These are phyloP conservation scores for Chauna torquata DNA, from an alignment of 2,113 vertebrate genomes.

Conservation along the genomic window DNA sequence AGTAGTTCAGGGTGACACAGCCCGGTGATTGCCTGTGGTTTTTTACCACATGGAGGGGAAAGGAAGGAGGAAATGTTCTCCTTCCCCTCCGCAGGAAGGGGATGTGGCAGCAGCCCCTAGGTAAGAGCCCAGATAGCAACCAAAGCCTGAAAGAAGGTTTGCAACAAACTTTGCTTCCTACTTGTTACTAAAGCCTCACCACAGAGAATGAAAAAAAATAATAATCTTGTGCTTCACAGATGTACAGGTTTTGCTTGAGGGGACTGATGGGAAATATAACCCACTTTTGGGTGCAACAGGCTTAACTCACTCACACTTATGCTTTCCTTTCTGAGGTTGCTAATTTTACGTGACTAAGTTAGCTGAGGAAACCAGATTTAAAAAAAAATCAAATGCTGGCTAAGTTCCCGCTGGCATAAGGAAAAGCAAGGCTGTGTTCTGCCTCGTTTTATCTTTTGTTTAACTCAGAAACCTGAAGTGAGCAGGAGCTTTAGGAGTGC, in stretches of 20 bases:
- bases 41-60: not conserved
- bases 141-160: not conserved
- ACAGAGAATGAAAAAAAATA: not conserved
- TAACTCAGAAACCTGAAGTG: not conserved
- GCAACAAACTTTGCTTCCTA: not conserved
- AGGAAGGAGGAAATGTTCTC: not conserved
- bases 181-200: not conserved
- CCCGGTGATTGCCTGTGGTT: not conserved
- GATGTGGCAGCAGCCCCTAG: not conserved
- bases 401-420: not conserved
- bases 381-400: constrained; percentile 14
- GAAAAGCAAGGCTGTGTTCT: not conserved
- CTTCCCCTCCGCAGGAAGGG: not conserved
- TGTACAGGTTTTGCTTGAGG: not conserved
- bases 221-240: not conserved
- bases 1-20: accelerated
- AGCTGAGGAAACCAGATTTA: not conserved
- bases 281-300: not conserved
- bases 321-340: not conserved
- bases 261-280: not conserved
- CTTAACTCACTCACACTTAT: not conserved
- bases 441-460: not conserved
- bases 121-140: not conserved
- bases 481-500: not conserved
- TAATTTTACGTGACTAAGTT: not conserved